Percentiles rank a stretch among this genome's conserved stretches.
phyloP scores from a whole-genome alignment of 2,888 invertebrate genomes.

The Lathronympha strigana region DNA sequence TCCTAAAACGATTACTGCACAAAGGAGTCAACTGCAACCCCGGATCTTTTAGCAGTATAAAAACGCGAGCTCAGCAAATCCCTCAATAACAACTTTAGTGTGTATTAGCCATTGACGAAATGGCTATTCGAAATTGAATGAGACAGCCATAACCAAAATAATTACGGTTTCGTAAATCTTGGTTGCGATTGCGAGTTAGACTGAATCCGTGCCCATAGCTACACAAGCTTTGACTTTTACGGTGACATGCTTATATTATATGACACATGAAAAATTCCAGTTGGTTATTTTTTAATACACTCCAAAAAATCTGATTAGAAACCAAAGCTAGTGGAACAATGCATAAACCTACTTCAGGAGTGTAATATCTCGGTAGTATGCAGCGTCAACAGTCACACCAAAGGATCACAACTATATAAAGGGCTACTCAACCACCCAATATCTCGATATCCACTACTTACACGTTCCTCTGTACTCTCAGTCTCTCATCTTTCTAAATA shows the following conservation, averaged over 20 bases:
- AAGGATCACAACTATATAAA: too few relatives aligned
- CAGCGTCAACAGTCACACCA: too few relatives aligned
- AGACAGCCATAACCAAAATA: background rate
- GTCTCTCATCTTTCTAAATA: too few relatives aligned
- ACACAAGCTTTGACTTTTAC: background rate
- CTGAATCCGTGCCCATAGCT: background rate
- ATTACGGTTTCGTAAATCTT: background rate
- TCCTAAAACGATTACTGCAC: background rate
- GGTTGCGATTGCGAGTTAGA: background rate
- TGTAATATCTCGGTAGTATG: background rate
- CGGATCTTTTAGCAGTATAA: background rate
- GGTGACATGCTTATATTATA: slow-evolving; percentile 1
- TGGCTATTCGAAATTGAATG: background rate
- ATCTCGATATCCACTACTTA: too few relatives aligned
- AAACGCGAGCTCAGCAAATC: background rate
- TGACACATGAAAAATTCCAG: background rate
- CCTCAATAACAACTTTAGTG: background rate
- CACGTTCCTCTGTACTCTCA: too few relatives aligned
- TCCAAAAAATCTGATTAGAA: background rate
- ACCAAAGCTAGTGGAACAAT: background rate
- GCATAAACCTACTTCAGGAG: background rate
- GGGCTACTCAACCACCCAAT: too few relatives aligned
- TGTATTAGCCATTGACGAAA: background rate
- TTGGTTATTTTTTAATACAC: background rate
- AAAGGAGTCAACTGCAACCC: background rate